Base-by-base conservation (phyloP, 2,797 vertebrate genomes). In the Momotus momota region DNA sequence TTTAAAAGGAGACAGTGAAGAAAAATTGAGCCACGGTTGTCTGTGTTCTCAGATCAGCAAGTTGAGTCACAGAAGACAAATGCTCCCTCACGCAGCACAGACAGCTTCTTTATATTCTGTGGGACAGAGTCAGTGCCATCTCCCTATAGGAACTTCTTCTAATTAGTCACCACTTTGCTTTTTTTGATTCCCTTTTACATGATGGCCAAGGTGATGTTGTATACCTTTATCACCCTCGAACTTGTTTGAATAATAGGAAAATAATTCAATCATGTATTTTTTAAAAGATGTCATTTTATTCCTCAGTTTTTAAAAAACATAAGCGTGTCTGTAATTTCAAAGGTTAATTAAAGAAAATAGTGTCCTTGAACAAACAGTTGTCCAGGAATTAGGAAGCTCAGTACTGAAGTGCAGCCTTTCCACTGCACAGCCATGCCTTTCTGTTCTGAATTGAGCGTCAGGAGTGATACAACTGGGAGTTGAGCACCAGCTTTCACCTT, bases 1-100 rank as follows among this genome's bases (percentile, higher is more conserved):
- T 94, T 93, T 95, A 91, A 54, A 90, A 58, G 89, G 91, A 88
- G 84, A 87, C 51, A 49, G 27, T 57, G 77, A 64, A 84, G 52
- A 75, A 55, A 72, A 91, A 74, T 33, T 58, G 57, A 79, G 61
- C 79, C 81, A 62, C 43, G 7, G 6, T 69, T 77, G 66, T 81
- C 93, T 96, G 66, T 3, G 3, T 81, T 86, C 81, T 91, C 73
- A 38, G 49, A 60, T 86, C 62, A 77, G 78, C 74, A 62, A 61
- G 31, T 8, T 48, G 91, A 92, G 74, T 45, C 86, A 78, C 45
- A 57, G 55, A 45, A 83, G 77, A 91, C 25, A 58, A 88, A 74
- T 27, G 27, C 41, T 86, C 19, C 69, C 38, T 83, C 77, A 26
- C 35, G 27, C 1, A 73, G 85, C 58, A 60, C 21, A 83, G 67